Conservation (phyloP, 2,113 vertebrate species). For the Anser cygnoides region DNA sequence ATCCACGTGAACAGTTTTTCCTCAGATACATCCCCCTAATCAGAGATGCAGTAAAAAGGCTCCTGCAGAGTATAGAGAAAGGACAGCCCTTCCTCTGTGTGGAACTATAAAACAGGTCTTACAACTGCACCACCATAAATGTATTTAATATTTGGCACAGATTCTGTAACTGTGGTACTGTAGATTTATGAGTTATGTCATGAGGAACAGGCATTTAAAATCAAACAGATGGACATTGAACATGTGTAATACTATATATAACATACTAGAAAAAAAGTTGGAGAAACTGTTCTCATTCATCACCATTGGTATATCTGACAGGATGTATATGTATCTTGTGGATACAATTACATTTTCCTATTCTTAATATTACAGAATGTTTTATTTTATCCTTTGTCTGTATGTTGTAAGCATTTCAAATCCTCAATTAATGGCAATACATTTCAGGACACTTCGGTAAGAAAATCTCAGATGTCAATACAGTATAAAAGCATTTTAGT, state of each 20-base stretch:
- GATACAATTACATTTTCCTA: not conserved
- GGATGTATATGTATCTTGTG: not conserved
- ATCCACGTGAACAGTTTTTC: not conserved
- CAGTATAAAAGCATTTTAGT: not conserved
- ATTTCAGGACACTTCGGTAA: not conserved
- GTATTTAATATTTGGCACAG: constrained; percentile 18
- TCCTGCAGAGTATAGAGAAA: constrained; percentile 1
- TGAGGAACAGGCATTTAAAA: constrained; percentile 18
- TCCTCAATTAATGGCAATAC: not conserved
- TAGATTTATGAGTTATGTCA: constrained; percentile 13
- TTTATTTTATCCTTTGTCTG: not conserved
- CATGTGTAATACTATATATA: constrained; percentile 25
- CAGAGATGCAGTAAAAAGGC: not conserved
- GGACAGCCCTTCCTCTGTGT: not conserved
- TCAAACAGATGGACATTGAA: constrained; percentile 46
- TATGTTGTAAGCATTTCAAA: not conserved
- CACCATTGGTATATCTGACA: not conserved
- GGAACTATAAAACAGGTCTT: not conserved
- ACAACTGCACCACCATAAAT: not conserved
- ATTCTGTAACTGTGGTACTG: not conserved
- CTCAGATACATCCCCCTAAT: not conserved
- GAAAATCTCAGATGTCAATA: not conserved
- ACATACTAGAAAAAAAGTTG: not conserved
- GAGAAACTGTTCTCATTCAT: not conserved
- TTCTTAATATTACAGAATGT: not conserved